Evolutionary conservation across 2,888 invertebrate genomes (phyloP).

Genomic region (Cantharis flavilabris): DNA sequence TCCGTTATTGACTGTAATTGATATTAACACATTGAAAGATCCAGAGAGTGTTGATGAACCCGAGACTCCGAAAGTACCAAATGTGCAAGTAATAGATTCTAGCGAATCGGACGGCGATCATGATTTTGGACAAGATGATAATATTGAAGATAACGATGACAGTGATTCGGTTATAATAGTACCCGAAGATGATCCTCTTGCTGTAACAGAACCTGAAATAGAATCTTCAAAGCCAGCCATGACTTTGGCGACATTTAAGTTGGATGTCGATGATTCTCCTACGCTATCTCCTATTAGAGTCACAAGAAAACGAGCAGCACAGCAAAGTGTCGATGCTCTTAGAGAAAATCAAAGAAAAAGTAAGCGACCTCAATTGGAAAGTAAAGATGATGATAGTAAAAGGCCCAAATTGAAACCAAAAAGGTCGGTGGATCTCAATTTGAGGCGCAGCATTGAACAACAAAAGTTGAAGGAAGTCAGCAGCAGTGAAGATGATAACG

Average conservation of each 20-base stretch:
- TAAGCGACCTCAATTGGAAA: slow-evolving; percentile 36
- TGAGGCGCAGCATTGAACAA: slow-evolving; percentile 58
- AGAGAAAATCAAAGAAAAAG: slow-evolving; percentile 7
- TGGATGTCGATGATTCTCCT: slow-evolving; percentile 34
- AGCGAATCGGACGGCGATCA: background rate
- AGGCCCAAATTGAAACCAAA: slow-evolving; percentile 42
- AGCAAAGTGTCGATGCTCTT: slow-evolving; percentile 26
- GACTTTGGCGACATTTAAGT: slow-evolving; percentile 34
- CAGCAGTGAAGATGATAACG: slow-evolving; percentile 54
- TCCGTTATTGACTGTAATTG: slow-evolving; percentile 35
- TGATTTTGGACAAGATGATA: background rate
- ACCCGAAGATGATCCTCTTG: slow-evolving; percentile 51
- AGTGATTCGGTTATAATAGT: slow-evolving; percentile 35
- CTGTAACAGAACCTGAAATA: slow-evolving; percentile 43
- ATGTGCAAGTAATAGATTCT: background rate
- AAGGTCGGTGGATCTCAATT: slow-evolving; percentile 45
- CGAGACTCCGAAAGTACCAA: background rate
- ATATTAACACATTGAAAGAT: slow-evolving; percentile 36
- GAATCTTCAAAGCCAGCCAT: slow-evolving; percentile 25
- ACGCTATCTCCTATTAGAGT: slow-evolving; percentile 17
- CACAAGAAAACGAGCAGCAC: slow-evolving; percentile 41
- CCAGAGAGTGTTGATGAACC: background rate
- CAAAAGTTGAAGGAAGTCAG: slow-evolving; percentile 59
- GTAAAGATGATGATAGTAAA: slow-evolving; percentile 39
- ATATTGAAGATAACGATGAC: slow-evolving; percentile 16